Percentiles rank a stretch among this genome's conserved stretches.
Conservation (phyloP, 2,113 vertebrate species). For the Hymenochirus boettgeri region DNA sequence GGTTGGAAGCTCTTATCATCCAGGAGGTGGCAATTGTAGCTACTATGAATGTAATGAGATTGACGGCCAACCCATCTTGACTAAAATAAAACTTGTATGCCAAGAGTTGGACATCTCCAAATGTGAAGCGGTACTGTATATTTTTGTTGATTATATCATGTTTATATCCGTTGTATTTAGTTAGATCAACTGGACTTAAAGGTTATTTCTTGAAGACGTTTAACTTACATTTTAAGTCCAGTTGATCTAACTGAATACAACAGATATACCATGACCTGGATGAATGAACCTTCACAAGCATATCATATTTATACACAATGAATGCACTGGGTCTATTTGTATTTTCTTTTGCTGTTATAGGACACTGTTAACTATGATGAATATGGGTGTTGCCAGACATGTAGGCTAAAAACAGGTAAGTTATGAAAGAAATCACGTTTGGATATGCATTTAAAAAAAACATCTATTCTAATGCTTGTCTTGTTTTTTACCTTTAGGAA, state of each 20-base stretch:
- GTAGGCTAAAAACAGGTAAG: constrained; percentile 23
- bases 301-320: neutral
- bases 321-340: too few species aligned
- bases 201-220: too few species aligned
- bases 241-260: too few species aligned
- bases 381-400: constrained; percentile 29
- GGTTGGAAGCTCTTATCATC: constrained; percentile 22
- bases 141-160: neutral
- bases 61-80: constrained; percentile 19
- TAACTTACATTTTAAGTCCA: too few species aligned
- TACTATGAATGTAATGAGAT: constrained; percentile 32
- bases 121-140: constrained; percentile 21
- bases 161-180: too few species aligned
- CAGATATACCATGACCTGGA: too few species aligned
- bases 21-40: constrained; percentile 13
- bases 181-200: too few species aligned
- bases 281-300: too few species aligned
- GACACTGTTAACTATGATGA: constrained; percentile 23
- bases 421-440: neutral
- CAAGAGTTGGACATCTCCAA: constrained; percentile 21
- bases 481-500: constrained; percentile 1
- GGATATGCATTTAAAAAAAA: neutral
- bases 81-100: constrained; percentile 30
- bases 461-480: neutral
- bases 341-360: neutral